Conservation (phyloP, 2,888 invertebrate genomes). For the Cerceris ruficornis region DNA sequence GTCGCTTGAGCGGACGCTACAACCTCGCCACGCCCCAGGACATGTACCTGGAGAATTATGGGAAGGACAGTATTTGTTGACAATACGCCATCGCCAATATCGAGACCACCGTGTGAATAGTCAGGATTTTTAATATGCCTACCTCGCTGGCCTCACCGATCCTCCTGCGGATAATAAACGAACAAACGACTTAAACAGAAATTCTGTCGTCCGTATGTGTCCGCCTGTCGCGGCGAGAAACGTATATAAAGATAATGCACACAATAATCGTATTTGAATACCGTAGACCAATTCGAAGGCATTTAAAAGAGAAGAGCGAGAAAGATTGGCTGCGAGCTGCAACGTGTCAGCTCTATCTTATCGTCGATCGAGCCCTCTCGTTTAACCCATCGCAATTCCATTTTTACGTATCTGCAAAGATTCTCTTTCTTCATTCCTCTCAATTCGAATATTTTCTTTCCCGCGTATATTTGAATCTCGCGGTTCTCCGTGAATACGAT, state of each 20-base stretch:
- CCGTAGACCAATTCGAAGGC: slow-evolving; percentile 58
- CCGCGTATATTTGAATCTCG: too few relatives aligned
- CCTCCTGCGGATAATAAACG: slow-evolving; percentile 6
- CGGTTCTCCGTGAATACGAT: too few relatives aligned
- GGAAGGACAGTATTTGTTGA: slow-evolving; percentile 90
- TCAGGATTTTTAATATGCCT: slow-evolving; percentile 64
- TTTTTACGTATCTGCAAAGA: neutral
- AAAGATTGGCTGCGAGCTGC: too few relatives aligned
- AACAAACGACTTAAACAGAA: slow-evolving; percentile 6
- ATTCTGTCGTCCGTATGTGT: slow-evolving; percentile 9
- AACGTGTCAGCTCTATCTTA: too few relatives aligned
- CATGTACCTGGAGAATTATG: slow-evolving; percentile 81
- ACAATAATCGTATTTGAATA: slow-evolving; percentile 61
- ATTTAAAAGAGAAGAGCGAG: slow-evolving; percentile 26
- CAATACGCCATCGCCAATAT: slow-evolving; percentile 82
- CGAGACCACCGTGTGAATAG: slow-evolving; percentile 80
- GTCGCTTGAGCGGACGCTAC: slow-evolving; percentile 73
- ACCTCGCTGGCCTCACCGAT: slow-evolving; percentile 62
- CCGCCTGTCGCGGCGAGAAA: slow-evolving; percentile 23
- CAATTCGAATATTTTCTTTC: too few relatives aligned
- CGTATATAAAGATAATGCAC: slow-evolving; percentile 27
- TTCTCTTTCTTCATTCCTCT: neutral
- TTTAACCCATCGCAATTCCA: neutral
- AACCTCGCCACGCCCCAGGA: slow-evolving; percentile 74
- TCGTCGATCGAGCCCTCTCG: neutral